These are phyloP conservation scores for Propithecus deckenii DNA, from an alignment of 2,797 vertebrate genomes.

Conservation along the genomic window DNA sequence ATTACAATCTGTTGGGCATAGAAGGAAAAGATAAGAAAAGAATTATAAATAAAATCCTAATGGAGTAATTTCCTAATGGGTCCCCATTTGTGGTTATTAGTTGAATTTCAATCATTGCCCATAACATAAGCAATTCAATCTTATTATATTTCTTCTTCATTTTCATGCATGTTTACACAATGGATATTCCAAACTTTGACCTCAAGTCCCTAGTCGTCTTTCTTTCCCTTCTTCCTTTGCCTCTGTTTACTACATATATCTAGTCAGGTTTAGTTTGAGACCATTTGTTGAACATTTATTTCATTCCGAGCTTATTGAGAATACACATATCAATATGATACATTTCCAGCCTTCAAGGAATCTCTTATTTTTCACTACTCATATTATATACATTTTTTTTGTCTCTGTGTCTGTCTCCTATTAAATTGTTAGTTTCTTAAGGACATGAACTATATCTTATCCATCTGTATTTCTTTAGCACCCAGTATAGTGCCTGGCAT, in stretches of 20 bases:
- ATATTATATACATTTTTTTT: not conserved
- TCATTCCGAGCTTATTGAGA: not conserved
- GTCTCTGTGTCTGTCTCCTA: not conserved
- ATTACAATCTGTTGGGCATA: not conserved
- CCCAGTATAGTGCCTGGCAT: not conserved
- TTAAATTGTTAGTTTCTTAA: not conserved
- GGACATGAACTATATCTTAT: not conserved
- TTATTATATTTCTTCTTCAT: not conserved
- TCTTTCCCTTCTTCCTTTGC: not conserved
- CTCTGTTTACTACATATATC: not conserved
- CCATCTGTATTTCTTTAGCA: not conserved
- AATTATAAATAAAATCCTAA: conserved; percentile 18
- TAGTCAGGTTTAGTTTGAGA: not conserved
- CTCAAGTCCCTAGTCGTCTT: not conserved
- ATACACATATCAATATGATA: not conserved
- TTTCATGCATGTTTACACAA: not conserved
- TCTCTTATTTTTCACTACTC: not conserved
- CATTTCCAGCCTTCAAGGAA: not conserved
- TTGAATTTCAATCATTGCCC: not conserved
- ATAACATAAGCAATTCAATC: not conserved
- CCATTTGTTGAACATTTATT: not conserved
- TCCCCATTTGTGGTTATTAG: not conserved
- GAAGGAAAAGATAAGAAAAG: not conserved
- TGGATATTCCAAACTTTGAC: not conserved
- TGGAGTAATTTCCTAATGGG: not conserved